These are phyloP conservation scores for Lagorchestes hirsutus DNA, from an alignment of 2,797 vertebrate species.

Conservation along the genomic window DNA sequence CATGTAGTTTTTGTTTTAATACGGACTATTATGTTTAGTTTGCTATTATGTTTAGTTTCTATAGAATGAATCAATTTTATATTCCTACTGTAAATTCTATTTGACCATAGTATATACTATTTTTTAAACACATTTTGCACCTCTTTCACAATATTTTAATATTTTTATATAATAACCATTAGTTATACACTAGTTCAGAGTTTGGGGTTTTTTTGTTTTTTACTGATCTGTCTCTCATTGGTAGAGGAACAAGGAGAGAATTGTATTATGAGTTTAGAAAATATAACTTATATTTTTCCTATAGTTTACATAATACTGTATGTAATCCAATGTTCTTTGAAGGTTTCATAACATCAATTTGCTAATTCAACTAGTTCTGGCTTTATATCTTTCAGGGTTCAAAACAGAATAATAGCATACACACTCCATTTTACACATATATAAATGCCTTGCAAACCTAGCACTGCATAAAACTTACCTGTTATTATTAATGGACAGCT, in stretches of 20 bases:
- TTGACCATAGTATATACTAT: background rate
- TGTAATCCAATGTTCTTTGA: background rate
- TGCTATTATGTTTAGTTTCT: background rate
- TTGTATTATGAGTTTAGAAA: background rate
- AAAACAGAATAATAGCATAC: background rate
- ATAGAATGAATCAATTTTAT: background rate
- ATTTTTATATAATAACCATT: background rate
- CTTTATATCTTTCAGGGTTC: background rate
- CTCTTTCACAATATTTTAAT: background rate
- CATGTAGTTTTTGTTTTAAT: background rate
- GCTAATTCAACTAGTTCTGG: background rate
- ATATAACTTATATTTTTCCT: background rate
- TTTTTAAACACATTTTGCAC: too few species aligned
- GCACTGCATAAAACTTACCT: background rate
- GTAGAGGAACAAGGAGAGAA: background rate
- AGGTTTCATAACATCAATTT: background rate
- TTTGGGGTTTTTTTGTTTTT: too few species aligned
- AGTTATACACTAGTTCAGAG: background rate
- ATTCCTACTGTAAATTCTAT: background rate
- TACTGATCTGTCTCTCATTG: background rate
- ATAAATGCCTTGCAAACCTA: background rate
- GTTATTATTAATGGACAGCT: background rate
- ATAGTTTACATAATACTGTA: background rate
- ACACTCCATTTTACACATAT: background rate
- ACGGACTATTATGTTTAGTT: background rate